Percentiles rank a stretch among this genome's conserved stretches.
These are phyloP conservation scores for Apocrypta bakeri DNA, from an alignment of 1,140 invertebrate genomes.

Conservation along the genomic window DNA sequence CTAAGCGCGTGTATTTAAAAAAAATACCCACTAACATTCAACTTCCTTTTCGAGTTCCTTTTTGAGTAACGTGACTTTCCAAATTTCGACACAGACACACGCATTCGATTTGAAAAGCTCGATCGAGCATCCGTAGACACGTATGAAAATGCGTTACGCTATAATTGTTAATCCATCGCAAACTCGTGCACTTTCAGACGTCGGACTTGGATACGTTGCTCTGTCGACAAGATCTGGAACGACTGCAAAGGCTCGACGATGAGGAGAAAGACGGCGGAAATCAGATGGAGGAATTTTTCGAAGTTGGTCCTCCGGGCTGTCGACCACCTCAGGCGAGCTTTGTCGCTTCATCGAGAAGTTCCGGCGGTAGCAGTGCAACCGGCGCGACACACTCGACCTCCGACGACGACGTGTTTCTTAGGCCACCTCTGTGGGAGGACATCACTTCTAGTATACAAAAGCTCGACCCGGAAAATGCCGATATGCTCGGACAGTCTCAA, in stretches of 20 bases:
- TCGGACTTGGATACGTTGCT: constrained; percentile 79
- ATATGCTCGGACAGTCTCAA: constrained; percentile 81
- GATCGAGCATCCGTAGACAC: no score
- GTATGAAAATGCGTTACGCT: no score
- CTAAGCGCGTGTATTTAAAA: no score
- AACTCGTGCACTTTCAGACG: constrained; percentile 68
- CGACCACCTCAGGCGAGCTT: constrained; percentile 71
- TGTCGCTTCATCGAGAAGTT: constrained; percentile 73
- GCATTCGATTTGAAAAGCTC: not conserved
- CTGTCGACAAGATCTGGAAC: constrained; percentile 77
- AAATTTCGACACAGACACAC: not conserved
- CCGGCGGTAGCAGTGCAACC: constrained; percentile 26
- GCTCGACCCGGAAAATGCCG: constrained; percentile 90
- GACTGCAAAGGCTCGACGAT: constrained; percentile 75
- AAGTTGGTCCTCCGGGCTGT: constrained; percentile 66
- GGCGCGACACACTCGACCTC: constrained; percentile 62
- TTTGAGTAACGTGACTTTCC: not conserved
- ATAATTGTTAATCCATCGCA: not conserved
- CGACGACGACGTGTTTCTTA: constrained; percentile 87
- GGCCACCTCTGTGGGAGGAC: constrained; percentile 90
- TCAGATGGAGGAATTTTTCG: constrained; percentile 83
- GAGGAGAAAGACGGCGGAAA: constrained; percentile 72
- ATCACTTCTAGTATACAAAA: constrained; percentile 91
- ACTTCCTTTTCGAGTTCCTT: no score
- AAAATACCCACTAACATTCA: no score